Evolutionary conservation across 2,888 invertebrate species (phyloP).

Genomic region (Allolobophora icterica): DNA sequence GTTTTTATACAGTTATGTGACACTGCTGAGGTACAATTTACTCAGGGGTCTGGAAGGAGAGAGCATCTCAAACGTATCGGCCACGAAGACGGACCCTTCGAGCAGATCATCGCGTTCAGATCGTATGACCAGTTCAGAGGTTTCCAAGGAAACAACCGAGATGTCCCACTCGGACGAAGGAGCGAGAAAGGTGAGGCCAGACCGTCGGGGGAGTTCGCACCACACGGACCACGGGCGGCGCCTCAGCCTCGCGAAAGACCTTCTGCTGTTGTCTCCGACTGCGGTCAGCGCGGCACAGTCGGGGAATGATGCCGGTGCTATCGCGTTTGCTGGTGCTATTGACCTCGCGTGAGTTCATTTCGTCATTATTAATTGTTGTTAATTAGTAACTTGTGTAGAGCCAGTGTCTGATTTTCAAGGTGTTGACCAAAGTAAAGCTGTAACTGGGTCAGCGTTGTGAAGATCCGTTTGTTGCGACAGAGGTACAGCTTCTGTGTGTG

Average conservation of each 20-base stretch:
- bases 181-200: not conserved
- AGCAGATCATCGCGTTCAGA: not conserved
- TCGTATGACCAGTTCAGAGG: not conserved
- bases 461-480: too few species aligned
- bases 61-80: too few species aligned
- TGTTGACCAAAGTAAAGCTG: too few species aligned
- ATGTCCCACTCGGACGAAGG: not conserved
- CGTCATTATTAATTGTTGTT: not conserved
- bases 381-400: too few species aligned
- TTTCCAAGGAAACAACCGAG: not conserved
- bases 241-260: slow-evolving; percentile 2
- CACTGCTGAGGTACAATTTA: not conserved
- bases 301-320: not conserved
- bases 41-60: not conserved
- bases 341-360: not conserved
- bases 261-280: not conserved
- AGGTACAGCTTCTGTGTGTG: too few species aligned
- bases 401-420: too few species aligned
- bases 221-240: not conserved
- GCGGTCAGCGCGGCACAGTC: slow-evolving; percentile 8
- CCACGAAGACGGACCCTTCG: not conserved
- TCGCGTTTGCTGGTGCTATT: not conserved
- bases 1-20: not conserved
- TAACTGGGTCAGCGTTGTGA: too few species aligned
- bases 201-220: not conserved